A percentile compares a stretch with the other conserved stretches of the same genome.
These are phyloP conservation scores for Tapirus indicus DNA, from an alignment of 2,797 vertebrate genomes.

Conservation along the genomic window DNA sequence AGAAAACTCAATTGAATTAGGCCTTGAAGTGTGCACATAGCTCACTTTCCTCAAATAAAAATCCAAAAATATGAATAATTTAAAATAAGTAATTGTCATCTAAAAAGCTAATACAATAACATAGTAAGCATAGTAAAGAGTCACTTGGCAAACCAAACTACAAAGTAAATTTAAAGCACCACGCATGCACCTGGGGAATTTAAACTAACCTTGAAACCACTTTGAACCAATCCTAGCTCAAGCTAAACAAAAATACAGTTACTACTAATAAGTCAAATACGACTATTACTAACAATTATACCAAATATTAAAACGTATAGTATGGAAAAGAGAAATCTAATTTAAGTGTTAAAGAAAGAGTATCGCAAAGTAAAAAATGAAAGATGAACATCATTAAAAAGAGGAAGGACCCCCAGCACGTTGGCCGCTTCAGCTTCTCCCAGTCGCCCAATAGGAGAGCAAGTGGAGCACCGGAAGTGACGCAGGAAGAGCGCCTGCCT, in stretches of 20 bases:
- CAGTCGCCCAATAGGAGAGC: accelerated
- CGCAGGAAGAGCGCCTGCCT: accelerated
- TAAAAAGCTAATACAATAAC: slow-evolving; percentile 81
- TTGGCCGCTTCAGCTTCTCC: not conserved
- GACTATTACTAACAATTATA: not conserved
- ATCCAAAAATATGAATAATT: not conserved
- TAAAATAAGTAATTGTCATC: not conserved
- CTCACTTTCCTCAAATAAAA: slow-evolving; percentile 84
- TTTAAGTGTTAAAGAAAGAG: slow-evolving; percentile 75
- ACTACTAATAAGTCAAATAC: not conserved
- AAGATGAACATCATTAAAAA: slow-evolving; percentile 79
- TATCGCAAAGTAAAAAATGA: slow-evolving; percentile 87
- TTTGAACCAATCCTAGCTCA: slow-evolving; percentile 80
- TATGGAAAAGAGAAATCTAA: slow-evolving; percentile 58
- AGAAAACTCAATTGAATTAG: slow-evolving; percentile 55
- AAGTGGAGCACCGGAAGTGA: not conserved
- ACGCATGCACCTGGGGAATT: slow-evolving; percentile 78
- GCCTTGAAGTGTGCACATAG: slow-evolving; percentile 83
- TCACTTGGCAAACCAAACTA: slow-evolving; percentile 82
- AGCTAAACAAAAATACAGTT: accelerated
- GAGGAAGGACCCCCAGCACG: slow-evolving; percentile 45
- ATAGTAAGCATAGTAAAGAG: slow-evolving; percentile 86
- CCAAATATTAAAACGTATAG: not conserved
- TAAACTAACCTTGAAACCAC: slow-evolving; percentile 62
- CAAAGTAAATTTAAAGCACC: slow-evolving; percentile 83